Evolutionary conservation across 2,797 vertebrate species (phyloP), one percentile per base, ranked within the genome.

Genomic region (Balearica regulorum): DNA sequence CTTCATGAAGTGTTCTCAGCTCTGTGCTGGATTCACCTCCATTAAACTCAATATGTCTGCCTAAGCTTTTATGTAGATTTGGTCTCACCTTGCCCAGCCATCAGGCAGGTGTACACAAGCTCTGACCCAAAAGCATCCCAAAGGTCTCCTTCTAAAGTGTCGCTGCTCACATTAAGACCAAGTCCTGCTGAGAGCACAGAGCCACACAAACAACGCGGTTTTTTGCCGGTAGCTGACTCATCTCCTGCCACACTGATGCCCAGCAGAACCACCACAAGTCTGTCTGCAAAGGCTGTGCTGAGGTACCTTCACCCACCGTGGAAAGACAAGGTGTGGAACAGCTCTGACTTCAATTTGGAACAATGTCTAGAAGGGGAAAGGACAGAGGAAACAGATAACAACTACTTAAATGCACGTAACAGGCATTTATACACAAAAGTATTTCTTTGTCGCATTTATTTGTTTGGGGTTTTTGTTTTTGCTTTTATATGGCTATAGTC

Each of bases 131-230:
- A 35, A 0, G 3, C 66, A 87, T 79, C 44, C 39, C 51, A 69
- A 44, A 71, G 48, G 20, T 72, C 46, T 76, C 24, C 31, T 66
- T 43, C 75, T 66, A 11, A 90, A 88, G 18, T 5, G 25, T 37
- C 22, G 24, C 25, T 54, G 61, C 33, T 76, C 68, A 65, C 26
- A 64, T 11, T 29, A 41, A 46, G 57, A 39, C n/a, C 16, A 61
- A 84, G 72, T 43, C 49, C 83, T 82, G 29, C 57, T 41, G 46
- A 57, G 26, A 65, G 44, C 57, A 68, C 14, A 44, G 29, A 68
- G 29, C 4, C 11, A 17, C 73, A 13, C 25, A 10, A 60, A 60
- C 35, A 51, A 90, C 0, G 2, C 0, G 10, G 11, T 1, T 69
- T 89, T 57, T 58, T 58, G 20, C 31, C 26, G 75, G 83, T 49